Conservation (phyloP, 2,888 invertebrate genomes). For the Oxytorus armatus region DNA sequence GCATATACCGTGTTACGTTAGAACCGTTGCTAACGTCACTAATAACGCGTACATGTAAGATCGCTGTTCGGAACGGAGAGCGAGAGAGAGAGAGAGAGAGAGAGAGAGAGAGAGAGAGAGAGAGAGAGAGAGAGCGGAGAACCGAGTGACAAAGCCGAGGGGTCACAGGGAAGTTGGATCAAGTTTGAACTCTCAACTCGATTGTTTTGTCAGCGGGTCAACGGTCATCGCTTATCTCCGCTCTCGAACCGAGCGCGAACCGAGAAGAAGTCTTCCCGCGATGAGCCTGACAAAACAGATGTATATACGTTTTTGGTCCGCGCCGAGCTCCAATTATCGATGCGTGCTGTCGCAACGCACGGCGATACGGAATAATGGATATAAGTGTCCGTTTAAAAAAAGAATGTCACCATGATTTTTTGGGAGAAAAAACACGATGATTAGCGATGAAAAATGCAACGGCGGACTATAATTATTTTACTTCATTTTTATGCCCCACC, state of each 20-base stretch:
- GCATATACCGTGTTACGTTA: no score
- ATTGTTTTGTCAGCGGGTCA: slow-evolving; percentile 75
- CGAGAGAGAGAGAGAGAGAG: no score
- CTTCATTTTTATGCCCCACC: no score
- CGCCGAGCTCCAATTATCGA: background rate
- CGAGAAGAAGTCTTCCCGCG: slow-evolving; percentile 18
- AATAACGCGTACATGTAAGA: no score
- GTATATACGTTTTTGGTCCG: background rate
- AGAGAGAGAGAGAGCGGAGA: background rate
- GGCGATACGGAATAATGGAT: no score
- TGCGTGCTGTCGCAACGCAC: background rate
- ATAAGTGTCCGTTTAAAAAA: no score
- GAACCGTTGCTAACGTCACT: no score
- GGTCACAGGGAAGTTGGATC: slow-evolving; percentile 52
- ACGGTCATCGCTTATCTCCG: slow-evolving; percentile 71
- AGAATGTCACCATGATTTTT: no score
- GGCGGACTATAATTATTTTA: no score
- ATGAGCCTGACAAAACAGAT: slow-evolving; percentile 8
- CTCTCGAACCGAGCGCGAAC: slow-evolving; percentile 44
- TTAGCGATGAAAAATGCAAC: no score
- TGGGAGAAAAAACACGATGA: no score
- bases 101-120: slow-evolving; percentile 19
- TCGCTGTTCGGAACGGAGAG: no score
- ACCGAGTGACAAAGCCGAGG: background rate
- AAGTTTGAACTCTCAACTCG: slow-evolving; percentile 73